Base-by-base conservation (phyloP, 2,113 vertebrate species). In the Grallaria varia region DNA sequence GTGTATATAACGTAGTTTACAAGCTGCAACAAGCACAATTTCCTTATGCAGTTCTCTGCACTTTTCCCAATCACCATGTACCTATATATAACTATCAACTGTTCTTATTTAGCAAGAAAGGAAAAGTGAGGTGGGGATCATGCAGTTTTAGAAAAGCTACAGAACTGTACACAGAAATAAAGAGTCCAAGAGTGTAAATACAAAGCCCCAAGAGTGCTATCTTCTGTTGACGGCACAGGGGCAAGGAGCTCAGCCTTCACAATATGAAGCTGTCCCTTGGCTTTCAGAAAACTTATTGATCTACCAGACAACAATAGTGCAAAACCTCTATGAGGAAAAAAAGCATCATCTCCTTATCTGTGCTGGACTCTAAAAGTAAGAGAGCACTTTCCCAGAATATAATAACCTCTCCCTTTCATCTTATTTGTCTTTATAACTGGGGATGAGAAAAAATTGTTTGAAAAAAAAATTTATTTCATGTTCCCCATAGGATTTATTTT, bases 1-100 rank as follows among this genome's bases (percentile, higher is more conserved):
- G 73, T 13, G 27, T 89, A 87, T 74, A 50, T 88, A 95, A 92
- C 49, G 39, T 9, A 81, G 31, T 78, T 91, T 96, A 75, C 37
- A 88, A 84, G 59, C 21, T 71, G 50, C 76, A 95, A 77, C 12
- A 67, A 86, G 45, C 63, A 77, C 74, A 67, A 88, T 81, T 90
- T 81, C 40, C 63, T 84, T 62, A 62, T 3, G 3, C 93, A 80
- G 45, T 52, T 86, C 50, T 88, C 39, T 69, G 19, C 3, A 4
- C 16, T 56, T 67, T 74, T 63, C 55, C 18, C 40, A 58, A 59
- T 74, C 59, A 72, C 22, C 28, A 15, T 20, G 18, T 35, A 58
- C 16, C 25, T 66, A 18, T 16, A 68, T 30, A 62, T 19, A 94
- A 83, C 69, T 53, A 87, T 53, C 53, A 95, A 35, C 22, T 63